Evolutionary conservation across 2,797 vertebrate genomes (phyloP), one percentile per base, ranked within the genome.

Genomic region (Anolis apletophallus): DNA sequence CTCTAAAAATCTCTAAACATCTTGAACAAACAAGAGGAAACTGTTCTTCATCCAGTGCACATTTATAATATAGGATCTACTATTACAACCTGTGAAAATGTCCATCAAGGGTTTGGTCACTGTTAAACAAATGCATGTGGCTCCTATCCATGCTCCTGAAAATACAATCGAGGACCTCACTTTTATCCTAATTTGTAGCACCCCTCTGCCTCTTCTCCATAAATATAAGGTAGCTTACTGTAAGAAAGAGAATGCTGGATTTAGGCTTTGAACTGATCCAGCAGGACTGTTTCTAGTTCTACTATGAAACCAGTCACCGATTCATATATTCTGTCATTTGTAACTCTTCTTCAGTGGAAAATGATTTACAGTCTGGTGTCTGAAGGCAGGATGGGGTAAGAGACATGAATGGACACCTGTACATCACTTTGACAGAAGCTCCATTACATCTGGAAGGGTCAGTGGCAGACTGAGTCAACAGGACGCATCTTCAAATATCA

Each of bases 321-420:
- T 54, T 69, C 32, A n/a, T 57, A 21, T 71, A 40, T 9, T 80
- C n/a, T 74, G 55, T 12, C 57, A 86, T 2, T 81, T 32, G 46
- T n/a, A 32, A n/a, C 59, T 52, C 26, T 17, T 57, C 16, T 68
- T 69, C 12, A 46, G 23, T 81, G 21, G 34, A 85, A 61, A 26
- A 5, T 68, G 46, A 82, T 87, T 69, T 87, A 77, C 72, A 82
- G 23, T 69, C 34, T 76, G 52, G 64, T 76, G 57, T 76, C 26
- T 72, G 26, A 57, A 69, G 52, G 19, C 73, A 50, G 13, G 61
- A 76, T 69, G 19, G 77, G 40, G 55, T 73, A 80, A 81, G 32
- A 32, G 26, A n/a, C n/a, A 52, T 55, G 13, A 57, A 19, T 40
- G 55, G 34, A 23, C 23, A 85, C 54, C 84, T 85, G 67, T 73